Base-by-base conservation (phyloP, 1,140 invertebrate genomes). In the Ceratina calcarata region DNA sequence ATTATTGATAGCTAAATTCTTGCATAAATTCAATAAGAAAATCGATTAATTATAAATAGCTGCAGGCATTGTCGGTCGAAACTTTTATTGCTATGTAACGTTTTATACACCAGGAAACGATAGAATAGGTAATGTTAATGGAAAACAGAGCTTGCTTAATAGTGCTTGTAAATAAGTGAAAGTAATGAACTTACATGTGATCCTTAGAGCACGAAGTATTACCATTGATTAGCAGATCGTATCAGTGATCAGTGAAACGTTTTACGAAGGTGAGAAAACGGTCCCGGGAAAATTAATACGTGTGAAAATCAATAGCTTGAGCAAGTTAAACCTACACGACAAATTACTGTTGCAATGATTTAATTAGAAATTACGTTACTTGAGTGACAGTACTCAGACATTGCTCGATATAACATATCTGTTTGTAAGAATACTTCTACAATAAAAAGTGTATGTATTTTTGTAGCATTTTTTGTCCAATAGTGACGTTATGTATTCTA, bases 91-190 rank as follows among this genome's bases (percentile, higher is more conserved):
- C 15, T 12, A 24, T 16, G 6, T 6, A 53, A 67, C 3, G 45
- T 22, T 22, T 7, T 16, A 55, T 18, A 27, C 22, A 27, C 22
- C 24, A 8, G 8, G 22, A 22, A 8, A 22, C 24, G 10, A 8
- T 13, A 49, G 45, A 67, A 55, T 32, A 32, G 27, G 27, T 4
- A 32, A 32, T 15, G 22, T 27, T 8, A 16, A 1, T 8, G 22
- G 3, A n/a, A 20, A 49, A 67, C 13, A 27, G 22, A 55, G 27
- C 22, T 10, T 55, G 16, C 22, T 55, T 15, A 22, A 67, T n/a
- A 55, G 13, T 58, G 53, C 53, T 58, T 70, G 68, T 3, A 58
- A 58, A 58, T 37, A 37, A 58, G 27, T 37, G 53, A 37, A 58
- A 57, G 53, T 20, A 70, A 69, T 32, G 16, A 27, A 7, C 15